A percentile compares a stretch with the other conserved stretches of the same genome.
Conservation (phyloP, 2,797 vertebrate genomes). For the Clarias fuscus region DNA sequence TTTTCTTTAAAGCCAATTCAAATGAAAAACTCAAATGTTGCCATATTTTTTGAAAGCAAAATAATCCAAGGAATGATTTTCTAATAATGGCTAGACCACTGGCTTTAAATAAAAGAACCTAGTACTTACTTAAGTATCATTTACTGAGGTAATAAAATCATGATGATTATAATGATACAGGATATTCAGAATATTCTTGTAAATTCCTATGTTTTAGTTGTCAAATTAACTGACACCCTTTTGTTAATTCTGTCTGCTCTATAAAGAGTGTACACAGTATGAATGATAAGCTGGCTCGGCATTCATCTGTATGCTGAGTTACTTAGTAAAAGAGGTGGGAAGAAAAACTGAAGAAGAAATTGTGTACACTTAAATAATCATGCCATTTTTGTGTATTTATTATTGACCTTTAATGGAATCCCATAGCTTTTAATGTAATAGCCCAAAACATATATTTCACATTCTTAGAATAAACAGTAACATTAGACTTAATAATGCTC, state of each 20-base stretch:
- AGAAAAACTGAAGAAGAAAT: neutral
- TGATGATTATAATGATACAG: neutral
- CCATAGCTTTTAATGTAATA: neutral
- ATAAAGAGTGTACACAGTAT: neutral
- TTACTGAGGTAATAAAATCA: neutral
- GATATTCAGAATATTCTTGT: neutral
- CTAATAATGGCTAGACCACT: neutral
- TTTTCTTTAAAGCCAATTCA: neutral
- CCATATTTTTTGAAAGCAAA: neutral
- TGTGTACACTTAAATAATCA: neutral
- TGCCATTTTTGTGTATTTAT: neutral
- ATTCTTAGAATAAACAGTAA: neutral
- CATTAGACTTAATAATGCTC: neutral
- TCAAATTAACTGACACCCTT: neutral
- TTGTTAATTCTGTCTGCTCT: neutral
- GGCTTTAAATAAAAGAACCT: neutral
- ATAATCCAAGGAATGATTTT: neutral
- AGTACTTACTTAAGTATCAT: neutral
- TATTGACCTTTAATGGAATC: neutral
- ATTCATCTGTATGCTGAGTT: too few relatives aligned
- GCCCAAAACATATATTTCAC: neutral
- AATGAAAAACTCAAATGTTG: neutral
- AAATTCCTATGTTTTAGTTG: neutral
- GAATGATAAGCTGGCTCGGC: neutral
- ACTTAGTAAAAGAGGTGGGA: neutral